Percentiles rank a stretch among this genome's conserved stretches.
Evolutionary conservation across 2,888 invertebrate genomes (phyloP).

Genomic region (Drosophila pegasa): DNA sequence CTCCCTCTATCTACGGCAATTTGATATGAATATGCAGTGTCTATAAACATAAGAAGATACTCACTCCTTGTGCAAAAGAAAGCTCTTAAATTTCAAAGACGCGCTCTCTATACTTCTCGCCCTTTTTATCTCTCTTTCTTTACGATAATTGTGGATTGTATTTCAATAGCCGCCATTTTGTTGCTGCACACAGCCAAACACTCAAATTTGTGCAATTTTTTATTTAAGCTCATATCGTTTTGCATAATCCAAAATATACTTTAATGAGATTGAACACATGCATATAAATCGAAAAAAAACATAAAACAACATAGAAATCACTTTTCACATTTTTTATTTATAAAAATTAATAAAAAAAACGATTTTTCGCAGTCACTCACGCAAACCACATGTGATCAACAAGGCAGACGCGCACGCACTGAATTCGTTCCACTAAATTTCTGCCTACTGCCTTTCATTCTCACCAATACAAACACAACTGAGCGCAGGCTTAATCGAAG

Average conservation of each 20-base stretch:
- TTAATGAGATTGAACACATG: neutral
- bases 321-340: neutral
- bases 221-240: neutral
- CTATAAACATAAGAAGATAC: too few species aligned
- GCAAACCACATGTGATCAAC: neutral
- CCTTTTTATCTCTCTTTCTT: neutral
- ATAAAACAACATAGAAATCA: neutral
- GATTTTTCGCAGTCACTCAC: rapidly evolving
- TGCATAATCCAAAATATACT: neutral
- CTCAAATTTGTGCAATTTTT: neutral
- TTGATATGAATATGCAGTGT: too few species aligned
- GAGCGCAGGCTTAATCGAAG: too few species aligned
- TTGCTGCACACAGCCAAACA: neutral
- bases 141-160: neutral
- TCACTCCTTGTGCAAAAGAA: too few species aligned
- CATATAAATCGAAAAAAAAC: neutral
- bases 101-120: neutral
- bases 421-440: neutral
- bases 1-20: too few species aligned
- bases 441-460: neutral
- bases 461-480: neutral
- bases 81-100: neutral
- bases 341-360: neutral
- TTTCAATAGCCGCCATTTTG: neutral
- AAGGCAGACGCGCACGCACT: neutral